Percentiles rank a stretch among this genome's conserved stretches.
Conservation (phyloP, 2,113 vertebrate species). For the Apistogramma diplotaenia region DNA sequence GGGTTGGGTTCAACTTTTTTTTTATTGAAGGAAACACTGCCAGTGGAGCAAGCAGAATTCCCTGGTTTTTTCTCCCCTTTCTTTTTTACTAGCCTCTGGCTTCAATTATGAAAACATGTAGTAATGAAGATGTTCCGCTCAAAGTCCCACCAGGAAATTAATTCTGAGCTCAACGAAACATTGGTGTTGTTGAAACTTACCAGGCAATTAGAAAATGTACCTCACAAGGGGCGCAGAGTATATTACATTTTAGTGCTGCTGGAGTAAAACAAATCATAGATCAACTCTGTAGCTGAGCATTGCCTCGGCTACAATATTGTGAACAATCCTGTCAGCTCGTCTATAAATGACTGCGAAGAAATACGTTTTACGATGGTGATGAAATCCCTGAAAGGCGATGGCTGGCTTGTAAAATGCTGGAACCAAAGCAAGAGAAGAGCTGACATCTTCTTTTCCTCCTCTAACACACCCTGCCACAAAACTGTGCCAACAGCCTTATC, state of each 20-base stretch:
- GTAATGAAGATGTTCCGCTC: slow-evolving; percentile 64
- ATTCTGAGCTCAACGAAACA: slow-evolving; percentile 46
- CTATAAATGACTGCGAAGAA: slow-evolving; percentile 19
- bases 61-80: neutral
- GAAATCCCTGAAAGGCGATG: slow-evolving; percentile 34
- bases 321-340: slow-evolving; percentile 8
- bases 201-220: slow-evolving; percentile 50
- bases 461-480: neutral
- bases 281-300: neutral
- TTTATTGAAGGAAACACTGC: slow-evolving; percentile 35
- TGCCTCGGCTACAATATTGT: neutral
- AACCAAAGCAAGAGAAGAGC: neutral
- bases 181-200: slow-evolving; percentile 40
- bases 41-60: slow-evolving; percentile 17
- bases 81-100: slow-evolving; percentile 47
- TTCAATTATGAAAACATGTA: slow-evolving; percentile 64
- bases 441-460: slow-evolving; percentile 28
- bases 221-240: neutral
- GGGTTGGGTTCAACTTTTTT: slow-evolving; percentile 4
- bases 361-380: slow-evolving; percentile 5
- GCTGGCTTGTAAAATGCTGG: slow-evolving; percentile 15
- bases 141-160: slow-evolving; percentile 64
- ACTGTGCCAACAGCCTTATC: slow-evolving; percentile 3
- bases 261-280: slow-evolving; percentile 40
- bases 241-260: slow-evolving; percentile 17